phyloP scores from a whole-genome alignment of 2,113 vertebrate genomes.

The Fregata magnificens region DNA sequence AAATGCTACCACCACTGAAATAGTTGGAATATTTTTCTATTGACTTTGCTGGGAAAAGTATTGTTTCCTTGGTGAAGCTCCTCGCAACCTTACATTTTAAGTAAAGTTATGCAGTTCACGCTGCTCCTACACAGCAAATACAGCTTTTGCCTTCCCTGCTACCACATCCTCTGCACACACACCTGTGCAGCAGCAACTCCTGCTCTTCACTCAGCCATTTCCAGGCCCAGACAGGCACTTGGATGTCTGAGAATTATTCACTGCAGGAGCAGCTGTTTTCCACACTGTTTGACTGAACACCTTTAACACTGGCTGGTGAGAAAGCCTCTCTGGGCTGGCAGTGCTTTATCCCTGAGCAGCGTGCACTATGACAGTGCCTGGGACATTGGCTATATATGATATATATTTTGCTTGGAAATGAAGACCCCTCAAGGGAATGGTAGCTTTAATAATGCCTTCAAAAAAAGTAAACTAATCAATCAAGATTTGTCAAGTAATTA shows the following conservation, averaged over 20 bases:
- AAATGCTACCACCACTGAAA: neutral
- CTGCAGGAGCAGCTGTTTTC: neutral
- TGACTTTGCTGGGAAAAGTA: neutral
- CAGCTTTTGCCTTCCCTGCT: slow-evolving; percentile 5
- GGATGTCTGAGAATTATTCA: neutral
- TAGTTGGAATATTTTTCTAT: slow-evolving; percentile 20
- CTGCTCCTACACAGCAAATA: slow-evolving; percentile 41
- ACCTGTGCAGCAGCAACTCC: neutral
- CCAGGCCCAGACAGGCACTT: neutral
- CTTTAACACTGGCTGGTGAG: neutral
- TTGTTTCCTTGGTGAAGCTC: slow-evolving; percentile 57
- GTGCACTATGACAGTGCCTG: neutral
- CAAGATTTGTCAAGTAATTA: slow-evolving; percentile 23
- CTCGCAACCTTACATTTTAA: slow-evolving; percentile 13
- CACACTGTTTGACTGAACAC: neutral
- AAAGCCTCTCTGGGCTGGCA: neutral
- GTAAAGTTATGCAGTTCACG: slow-evolving; percentile 34
- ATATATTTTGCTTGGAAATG: neutral
- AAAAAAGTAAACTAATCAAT: neutral
- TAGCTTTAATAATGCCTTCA: neutral
- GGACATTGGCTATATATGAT: neutral
- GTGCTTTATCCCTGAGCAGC: neutral
- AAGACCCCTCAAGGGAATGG: neutral
- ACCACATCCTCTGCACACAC: neutral
- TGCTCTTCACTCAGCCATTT: slow-evolving; percentile 16